Conservation (phyloP, 2,888 invertebrate genomes). For the Dryobota labecula region DNA sequence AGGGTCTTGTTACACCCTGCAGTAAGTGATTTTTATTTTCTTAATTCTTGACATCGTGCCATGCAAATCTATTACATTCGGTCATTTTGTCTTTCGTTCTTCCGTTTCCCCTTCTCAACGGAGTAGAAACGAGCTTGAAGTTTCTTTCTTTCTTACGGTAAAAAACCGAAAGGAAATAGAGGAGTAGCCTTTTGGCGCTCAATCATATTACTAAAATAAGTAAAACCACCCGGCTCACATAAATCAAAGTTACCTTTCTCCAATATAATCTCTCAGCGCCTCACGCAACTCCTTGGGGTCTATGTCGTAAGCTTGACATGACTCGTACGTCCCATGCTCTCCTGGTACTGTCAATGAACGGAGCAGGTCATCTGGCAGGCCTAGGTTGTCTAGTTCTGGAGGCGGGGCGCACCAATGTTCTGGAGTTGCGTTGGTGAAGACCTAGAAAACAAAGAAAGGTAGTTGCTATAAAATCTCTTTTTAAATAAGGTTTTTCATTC, state of each 20-base stretch:
- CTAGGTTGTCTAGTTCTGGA: constrained; percentile 86
- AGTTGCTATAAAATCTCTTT: background rate
- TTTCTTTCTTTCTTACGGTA: too few species aligned
- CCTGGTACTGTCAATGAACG: constrained; percentile 89
- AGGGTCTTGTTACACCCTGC: background rate
- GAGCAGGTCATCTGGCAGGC: constrained; percentile 86
- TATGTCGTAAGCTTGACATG: constrained; percentile 89
- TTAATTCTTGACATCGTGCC: background rate
- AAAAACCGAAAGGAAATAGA: too few species aligned
- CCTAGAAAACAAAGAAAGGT: constrained; percentile 78
- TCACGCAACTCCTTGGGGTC: constrained; percentile 79
- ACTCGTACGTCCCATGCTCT: constrained; percentile 85
- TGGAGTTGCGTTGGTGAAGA: constrained; percentile 93
- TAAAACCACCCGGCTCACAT: constrained; percentile 35
- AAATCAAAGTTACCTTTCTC: constrained; percentile 74
- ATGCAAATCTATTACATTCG: background rate
- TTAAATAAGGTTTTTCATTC: background rate
- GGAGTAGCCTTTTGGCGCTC: background rate
- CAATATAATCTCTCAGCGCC: constrained; percentile 75
- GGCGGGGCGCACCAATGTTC: constrained; percentile 92
- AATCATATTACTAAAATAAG: background rate
- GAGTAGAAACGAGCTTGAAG: background rate
- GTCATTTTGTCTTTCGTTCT: background rate
- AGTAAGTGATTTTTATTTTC: background rate
- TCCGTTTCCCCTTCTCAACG: background rate